Evolutionary conservation across 2,113 vertebrate species (phyloP), one percentile per base, ranked within the genome.

Genomic region (Hemicordylus capensis): DNA sequence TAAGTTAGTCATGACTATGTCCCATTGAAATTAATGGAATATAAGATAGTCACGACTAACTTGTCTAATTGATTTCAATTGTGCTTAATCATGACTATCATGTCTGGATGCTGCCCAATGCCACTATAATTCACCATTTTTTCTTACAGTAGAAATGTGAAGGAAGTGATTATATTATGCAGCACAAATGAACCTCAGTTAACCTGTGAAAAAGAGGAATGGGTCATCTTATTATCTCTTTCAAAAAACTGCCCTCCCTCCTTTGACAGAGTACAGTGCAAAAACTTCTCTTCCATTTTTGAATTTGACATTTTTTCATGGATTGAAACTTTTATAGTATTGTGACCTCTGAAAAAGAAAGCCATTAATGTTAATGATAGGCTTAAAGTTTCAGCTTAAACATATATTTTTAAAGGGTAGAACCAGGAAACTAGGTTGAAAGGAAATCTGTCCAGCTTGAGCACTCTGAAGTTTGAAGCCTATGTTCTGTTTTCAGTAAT

Each of bases 271-370:
- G 31, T 8, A 72, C 58, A 31, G 69, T n/a, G 1, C 1, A 80
- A 88, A 87, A 37, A 9, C 3, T 2, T 3, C 39, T 59, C 14
- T 28, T 42, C 44, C 4, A 64, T 80, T 89, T 88, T 44, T 59
- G 67, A 15, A 78, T 26, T 88, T 61, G 28, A 87, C 7, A 1
- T 44, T 34, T 46, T 81, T 46, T 4, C 58, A 28, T 69, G 48
- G 58, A 22, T 75, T 88, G 90, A 87, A 77, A 64, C 31, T 83
- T 88, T 84, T 64, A 63, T 83, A 28, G 64, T 88, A 8, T 2
- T 28, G 7, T 75, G 90, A 28, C 54, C 28, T 83, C 72, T 72
- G 86, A 80, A 89, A 83, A 87, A 89, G 22, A 7, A 86, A 90
- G 11, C 76, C 61, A 73, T 78, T 73, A 48, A 42, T 4, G n/a